Evolutionary conservation across 35 echinoderm and acorn worm genomes (phyloP), one percentile per base, ranked within the genome.

Genomic region (Holothuria glaberrima): DNA sequence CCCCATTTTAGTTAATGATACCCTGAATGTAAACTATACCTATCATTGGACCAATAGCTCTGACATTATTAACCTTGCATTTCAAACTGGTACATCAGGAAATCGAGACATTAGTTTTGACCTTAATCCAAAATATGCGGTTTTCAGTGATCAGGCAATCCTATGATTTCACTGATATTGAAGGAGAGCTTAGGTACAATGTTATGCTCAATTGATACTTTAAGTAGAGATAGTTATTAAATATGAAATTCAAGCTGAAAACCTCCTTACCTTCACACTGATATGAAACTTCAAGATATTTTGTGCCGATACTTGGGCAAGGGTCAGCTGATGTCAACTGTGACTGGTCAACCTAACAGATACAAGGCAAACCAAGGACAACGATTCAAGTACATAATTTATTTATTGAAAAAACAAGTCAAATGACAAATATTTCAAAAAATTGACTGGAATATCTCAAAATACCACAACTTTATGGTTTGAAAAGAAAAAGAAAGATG

Each of bases 241-340:
- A n/a, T n/a, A n/a, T n/a, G n/a, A n/a, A n/a, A n/a, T n/a, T n/a
- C n/a, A n/a, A n/a, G n/a, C n/a, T n/a, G n/a, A 17, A 14, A 54
- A 54, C 16, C 50, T 54, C 21, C 72, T 59, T 80, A 96, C 94
- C 91, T 87, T 93, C 35, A 88, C 94, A 96, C 22, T 65, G 62
- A 34, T 96, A 96, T 1, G 87, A 82, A 48, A 96, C 94, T 72
- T 92, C 60, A 22, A 96, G 88, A 78, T 96, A 96, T 38, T 96
- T 96, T 25, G 87, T 78, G 6, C 87, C 68, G 14, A 90, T 90
- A 58, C 59, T 74, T 18, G 71, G 46, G 48, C 94, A 96, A n/a
- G 94, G 94, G 64, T 92, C 88, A 71, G 30, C 12, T 12, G 91
- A 29, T 14, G 91, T 92, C 64, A 96, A 21, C 12, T 71, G 20